Conservation (phyloP, 2,113 vertebrate species). For the Anolis sagrei region DNA sequence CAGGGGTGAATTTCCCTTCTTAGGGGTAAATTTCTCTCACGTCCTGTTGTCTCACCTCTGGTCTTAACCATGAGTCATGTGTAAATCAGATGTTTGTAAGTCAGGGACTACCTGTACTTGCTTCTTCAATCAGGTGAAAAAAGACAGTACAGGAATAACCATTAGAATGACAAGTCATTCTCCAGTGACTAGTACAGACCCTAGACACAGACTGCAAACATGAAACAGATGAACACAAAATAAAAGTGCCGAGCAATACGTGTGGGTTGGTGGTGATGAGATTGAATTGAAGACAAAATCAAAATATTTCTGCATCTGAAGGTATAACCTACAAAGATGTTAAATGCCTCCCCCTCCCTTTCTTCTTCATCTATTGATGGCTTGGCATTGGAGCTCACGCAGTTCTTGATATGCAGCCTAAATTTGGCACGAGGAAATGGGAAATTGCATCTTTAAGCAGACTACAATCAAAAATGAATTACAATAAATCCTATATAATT, state of each 20-base stretch:
- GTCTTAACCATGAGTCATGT: no score
- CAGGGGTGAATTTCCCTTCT: no score
- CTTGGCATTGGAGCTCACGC: constrained; percentile 81
- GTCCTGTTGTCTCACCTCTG: no score
- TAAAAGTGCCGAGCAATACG: constrained; percentile 11
- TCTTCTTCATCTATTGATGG: constrained; percentile 54
- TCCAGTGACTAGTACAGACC: background rate
- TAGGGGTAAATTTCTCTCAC: no score
- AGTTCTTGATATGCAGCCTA: constrained; percentile 85
- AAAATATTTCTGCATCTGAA: constrained; percentile 63
- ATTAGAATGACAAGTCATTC: background rate
- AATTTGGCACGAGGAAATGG: constrained; percentile 88
- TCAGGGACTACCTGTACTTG: background rate
- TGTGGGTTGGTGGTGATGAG: constrained; percentile 32
- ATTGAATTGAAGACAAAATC: constrained; percentile 52
- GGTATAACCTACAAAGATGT: constrained; percentile 68
- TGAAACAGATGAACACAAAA: background rate
- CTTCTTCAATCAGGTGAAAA: background rate
- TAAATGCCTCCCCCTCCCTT: constrained; percentile 52
- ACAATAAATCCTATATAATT: constrained; percentile 99
- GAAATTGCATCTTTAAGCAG: constrained; percentile 90
- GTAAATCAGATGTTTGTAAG: no score
- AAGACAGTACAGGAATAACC: background rate
- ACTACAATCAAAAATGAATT: constrained; percentile 90
- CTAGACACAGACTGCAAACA: background rate